These are phyloP conservation scores for Sycophaga agraensis DNA, from an alignment of 1,140 invertebrate genomes.

Conservation along the genomic window DNA sequence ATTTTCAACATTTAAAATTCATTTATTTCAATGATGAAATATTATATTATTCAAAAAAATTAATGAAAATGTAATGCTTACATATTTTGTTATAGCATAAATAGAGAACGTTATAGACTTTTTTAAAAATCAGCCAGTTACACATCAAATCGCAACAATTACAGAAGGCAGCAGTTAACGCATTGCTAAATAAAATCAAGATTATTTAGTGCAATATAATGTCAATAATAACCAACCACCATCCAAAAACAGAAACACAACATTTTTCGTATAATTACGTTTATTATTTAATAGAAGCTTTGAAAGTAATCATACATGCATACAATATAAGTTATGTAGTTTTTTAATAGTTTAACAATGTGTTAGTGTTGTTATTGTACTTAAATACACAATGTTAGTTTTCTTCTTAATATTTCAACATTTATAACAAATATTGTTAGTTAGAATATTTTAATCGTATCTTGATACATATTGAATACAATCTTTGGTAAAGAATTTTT, in stretches of 20 bases:
- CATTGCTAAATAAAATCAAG: constrained; percentile 25
- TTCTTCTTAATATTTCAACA: neutral
- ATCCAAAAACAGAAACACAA: constrained; percentile 34
- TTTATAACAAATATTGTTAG: neutral
- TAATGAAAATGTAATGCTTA: constrained; percentile 12
- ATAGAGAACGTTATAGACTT: constrained; percentile 13
- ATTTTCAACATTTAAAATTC: neutral
- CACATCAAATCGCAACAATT: constrained; percentile 19
- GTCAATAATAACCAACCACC: constrained; percentile 45
- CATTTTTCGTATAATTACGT: neutral
- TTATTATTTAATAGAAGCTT: constrained; percentile 13
- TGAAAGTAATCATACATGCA: constrained; percentile 21
- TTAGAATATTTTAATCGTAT: neutral
- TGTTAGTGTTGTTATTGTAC: constrained; percentile 21
- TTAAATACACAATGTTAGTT: neutral
- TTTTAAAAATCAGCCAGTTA: constrained; percentile 41
- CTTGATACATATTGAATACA: no score
- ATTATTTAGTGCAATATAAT: constrained; percentile 30
- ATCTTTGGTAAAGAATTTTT: no score
- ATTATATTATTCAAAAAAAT: neutral
- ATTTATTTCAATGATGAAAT: neutral
- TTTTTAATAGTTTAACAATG: neutral
- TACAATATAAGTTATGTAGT: neutral
- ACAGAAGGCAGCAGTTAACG: constrained; percentile 21
- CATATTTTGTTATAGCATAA: neutral